These are phyloP conservation scores for Haemorhous mexicanus DNA, from an alignment of 2,113 vertebrate species.

Conservation along the genomic window DNA sequence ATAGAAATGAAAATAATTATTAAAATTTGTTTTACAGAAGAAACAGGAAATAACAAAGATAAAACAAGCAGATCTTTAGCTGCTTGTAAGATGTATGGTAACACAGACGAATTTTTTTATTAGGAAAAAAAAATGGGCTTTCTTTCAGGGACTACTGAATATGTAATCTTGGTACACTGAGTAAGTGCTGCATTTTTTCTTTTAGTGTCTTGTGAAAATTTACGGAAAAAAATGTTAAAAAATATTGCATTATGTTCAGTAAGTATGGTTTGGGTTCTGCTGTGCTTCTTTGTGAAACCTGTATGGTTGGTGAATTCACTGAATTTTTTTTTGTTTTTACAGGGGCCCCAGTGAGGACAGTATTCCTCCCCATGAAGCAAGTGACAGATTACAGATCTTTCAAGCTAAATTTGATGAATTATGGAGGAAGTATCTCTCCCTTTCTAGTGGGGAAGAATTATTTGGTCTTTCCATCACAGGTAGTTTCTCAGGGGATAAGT, in stretches of 20 bases:
- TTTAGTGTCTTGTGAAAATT: not conserved
- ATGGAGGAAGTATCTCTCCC: conserved; percentile 78
- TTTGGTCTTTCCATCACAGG: conserved; percentile 81
- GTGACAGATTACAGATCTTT: conserved; percentile 78
- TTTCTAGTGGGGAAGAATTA: conserved; percentile 79
- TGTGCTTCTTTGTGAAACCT: not conserved
- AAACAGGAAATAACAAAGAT: not conserved
- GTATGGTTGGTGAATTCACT: not conserved
- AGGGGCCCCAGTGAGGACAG: conserved; percentile 77
- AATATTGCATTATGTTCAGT: not conserved
- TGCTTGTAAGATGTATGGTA: not conserved
- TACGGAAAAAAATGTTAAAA: not conserved
- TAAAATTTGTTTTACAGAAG: not conserved
- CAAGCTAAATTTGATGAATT: conserved; percentile 81
- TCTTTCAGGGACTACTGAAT: not conserved
- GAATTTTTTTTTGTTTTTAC: not conserved
- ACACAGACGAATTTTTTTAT: not conserved
- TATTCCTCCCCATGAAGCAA: conserved; percentile 76
- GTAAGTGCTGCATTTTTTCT: not conserved
- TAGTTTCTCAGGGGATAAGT: not conserved
- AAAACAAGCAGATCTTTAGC: not conserved
- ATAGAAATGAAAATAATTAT: not conserved
- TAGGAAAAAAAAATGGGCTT: not conserved
- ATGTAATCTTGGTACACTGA: not conserved
- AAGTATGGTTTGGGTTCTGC: not conserved